Conservation (phyloP, 2,888 invertebrate species). For the Agrochola lychnidis region DNA sequence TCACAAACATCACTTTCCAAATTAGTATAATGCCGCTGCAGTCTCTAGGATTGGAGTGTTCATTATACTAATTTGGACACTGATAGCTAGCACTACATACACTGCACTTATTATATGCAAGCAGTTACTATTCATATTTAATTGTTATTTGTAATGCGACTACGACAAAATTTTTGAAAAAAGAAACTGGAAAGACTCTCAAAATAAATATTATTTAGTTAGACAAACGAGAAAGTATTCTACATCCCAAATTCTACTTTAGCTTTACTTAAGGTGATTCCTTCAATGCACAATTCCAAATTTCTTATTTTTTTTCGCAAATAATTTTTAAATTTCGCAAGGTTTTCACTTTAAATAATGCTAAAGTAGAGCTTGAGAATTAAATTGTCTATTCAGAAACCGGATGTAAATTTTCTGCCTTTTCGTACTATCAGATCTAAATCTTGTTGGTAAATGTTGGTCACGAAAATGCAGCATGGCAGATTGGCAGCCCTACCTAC, state of each 20-base stretch:
- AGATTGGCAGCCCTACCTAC: conserved; percentile 16
- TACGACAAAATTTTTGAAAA: neutral
- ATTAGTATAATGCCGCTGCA: conserved; percentile 28
- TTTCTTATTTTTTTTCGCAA: too few species aligned
- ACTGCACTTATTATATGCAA: neutral
- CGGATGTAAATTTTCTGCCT: neutral
- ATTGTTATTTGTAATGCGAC: neutral
- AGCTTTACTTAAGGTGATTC: neutral
- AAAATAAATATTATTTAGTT: neutral
- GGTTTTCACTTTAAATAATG: too few species aligned
- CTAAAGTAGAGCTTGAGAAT: too few species aligned
- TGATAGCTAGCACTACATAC: neutral
- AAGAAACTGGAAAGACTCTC: neutral
- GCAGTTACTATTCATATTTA: neutral
- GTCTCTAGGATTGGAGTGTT: neutral
- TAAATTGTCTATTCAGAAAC: neutral
- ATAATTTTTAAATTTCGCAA: too few species aligned
- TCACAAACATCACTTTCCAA: conserved; percentile 32
- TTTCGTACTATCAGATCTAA: neutral
- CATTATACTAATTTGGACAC: too few species aligned
- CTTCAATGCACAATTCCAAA: too few species aligned
- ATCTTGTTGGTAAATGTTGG: neutral
- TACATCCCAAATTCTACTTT: neutral
- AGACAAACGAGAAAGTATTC: neutral
- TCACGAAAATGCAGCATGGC: neutral